Conservation (phyloP, 2,888 invertebrate species). For the Nomada hirtipes region DNA sequence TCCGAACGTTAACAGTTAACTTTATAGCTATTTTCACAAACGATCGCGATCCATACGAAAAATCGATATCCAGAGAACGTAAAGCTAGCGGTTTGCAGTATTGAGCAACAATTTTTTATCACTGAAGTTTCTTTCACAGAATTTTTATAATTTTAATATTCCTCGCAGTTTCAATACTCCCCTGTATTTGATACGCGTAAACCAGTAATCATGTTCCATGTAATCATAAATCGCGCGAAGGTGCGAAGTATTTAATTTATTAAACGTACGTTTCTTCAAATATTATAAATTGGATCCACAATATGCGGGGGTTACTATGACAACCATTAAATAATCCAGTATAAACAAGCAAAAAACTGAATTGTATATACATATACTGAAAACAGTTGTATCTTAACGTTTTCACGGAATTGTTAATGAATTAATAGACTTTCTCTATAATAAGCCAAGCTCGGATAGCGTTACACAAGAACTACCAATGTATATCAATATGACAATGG, state of each 20-base stretch:
- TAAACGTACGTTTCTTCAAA: neutral
- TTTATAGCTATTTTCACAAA: slow-evolving; percentile 7
- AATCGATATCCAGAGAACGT: slow-evolving; percentile 17
- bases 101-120: slow-evolving; percentile 7
- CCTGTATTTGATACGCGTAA: slow-evolving; percentile 28
- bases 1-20: slow-evolving; percentile 23
- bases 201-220: slow-evolving; percentile 22
- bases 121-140: slow-evolving; percentile 18
- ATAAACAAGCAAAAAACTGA: neutral
- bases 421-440: slow-evolving; percentile 48
- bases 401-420: slow-evolving; percentile 55
- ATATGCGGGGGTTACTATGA: slow-evolving; percentile 26
- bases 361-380: slow-evolving; percentile 67
- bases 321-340: slow-evolving; percentile 24
- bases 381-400: slow-evolving; percentile 37
- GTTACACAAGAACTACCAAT: slow-evolving; percentile 60
- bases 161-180: slow-evolving; percentile 28
- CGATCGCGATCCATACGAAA: slow-evolving; percentile 20
- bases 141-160: slow-evolving; percentile 12
- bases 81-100: slow-evolving; percentile 25
- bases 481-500: slow-evolving; percentile 55
- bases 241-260: slow-evolving; percentile 62
- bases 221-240: neutral
- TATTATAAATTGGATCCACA: slow-evolving; percentile 40
- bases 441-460: slow-evolving; percentile 67